Evolutionary conservation across 2,113 vertebrate genomes (phyloP), one percentile per base, ranked within the genome.

Genomic region (Phainopepla nitens): DNA sequence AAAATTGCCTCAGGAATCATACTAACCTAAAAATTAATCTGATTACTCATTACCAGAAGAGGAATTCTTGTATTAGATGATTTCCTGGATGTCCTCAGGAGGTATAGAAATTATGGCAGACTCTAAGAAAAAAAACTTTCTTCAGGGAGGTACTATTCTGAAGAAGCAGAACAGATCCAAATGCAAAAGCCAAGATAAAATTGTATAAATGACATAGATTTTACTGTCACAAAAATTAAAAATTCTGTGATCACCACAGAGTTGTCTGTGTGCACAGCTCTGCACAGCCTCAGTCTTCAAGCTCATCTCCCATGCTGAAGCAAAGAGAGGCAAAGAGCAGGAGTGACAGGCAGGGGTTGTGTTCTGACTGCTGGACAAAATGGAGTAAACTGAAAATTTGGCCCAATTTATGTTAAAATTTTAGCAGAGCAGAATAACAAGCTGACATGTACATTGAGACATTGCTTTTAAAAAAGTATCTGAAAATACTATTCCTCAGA

Each of bases 231-330:
- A 85, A 78, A 86, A 39, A 6, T 21, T 1, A 6, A 73, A 60
- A 35, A 36, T 51, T 64, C 10, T 56, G 0, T 39, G 13, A 62
- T 36, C 9, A 35, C 5, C 7, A 15, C 36, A 25, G 23, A 69
- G 4, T 5, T 42, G 19, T 77, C 62, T 60, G 7, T 2, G 33
- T 22, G 13, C n/a, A 50, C 0, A 2, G 11, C 14, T 75, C 33
- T 51, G 39, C 0, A 2, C 56, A 42, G 14, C 16, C 27, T 68
- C 61, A 65, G 15, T 44, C 39, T 75, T 60, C 15, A 56, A 29
- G 41, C 7, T 75, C 4, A 1, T 64, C 15, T 82, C 15, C 44
- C 16, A 25, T 1, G 3, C 10, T 45, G 56, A 82, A 18, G 16
- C 21, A 53, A 60, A 13, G 15, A 60, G 28, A 79, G 19, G 19